Percentiles rank a stretch among this genome's conserved stretches.
Conservation (phyloP, 2,888 invertebrate species). For the Aporophyla nigra region DNA sequence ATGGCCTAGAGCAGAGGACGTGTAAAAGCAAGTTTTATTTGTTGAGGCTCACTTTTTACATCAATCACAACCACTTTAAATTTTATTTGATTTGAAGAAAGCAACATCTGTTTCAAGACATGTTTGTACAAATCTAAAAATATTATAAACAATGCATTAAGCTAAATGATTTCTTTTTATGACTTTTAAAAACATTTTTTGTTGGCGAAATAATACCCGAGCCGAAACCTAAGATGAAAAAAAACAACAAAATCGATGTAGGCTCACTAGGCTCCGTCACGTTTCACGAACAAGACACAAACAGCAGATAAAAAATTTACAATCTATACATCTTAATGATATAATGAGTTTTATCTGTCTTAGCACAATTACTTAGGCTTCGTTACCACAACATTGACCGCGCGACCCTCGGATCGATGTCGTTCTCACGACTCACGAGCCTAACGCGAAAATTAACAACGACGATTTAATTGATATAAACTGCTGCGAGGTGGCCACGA, state of each 20-base stretch:
- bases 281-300: slow-evolving; percentile 35
- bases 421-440: slow-evolving; percentile 86
- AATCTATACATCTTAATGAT: slow-evolving; percentile 50
- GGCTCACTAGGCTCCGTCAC: slow-evolving; percentile 25
- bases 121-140: slow-evolving; percentile 38
- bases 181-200: slow-evolving; percentile 15
- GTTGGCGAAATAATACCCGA: slow-evolving; percentile 2
- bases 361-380: slow-evolving; percentile 58
- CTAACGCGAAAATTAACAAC: slow-evolving; percentile 84
- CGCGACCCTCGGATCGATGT: slow-evolving; percentile 70
- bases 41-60: slow-evolving; percentile 41
- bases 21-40: slow-evolving; percentile 44
- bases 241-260: slow-evolving; percentile 16
- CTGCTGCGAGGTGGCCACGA: slow-evolving; percentile 70
- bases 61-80: slow-evolving; percentile 52
- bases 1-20: slow-evolving; percentile 35
- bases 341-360: slow-evolving; percentile 51
- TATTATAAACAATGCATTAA: slow-evolving; percentile 45
- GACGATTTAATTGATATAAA: slow-evolving; percentile 88
- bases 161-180: slow-evolving; percentile 15
- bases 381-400: slow-evolving; percentile 69
- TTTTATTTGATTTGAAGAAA: slow-evolving; percentile 45
- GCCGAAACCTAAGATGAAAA: slow-evolving; percentile 8
- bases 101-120: slow-evolving; percentile 21
- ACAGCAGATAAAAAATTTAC: slow-evolving; percentile 25